These are phyloP conservation scores for Hemiscyllium ocellatum DNA, from an alignment of 2,113 vertebrate genomes.

Conservation along the genomic window DNA sequence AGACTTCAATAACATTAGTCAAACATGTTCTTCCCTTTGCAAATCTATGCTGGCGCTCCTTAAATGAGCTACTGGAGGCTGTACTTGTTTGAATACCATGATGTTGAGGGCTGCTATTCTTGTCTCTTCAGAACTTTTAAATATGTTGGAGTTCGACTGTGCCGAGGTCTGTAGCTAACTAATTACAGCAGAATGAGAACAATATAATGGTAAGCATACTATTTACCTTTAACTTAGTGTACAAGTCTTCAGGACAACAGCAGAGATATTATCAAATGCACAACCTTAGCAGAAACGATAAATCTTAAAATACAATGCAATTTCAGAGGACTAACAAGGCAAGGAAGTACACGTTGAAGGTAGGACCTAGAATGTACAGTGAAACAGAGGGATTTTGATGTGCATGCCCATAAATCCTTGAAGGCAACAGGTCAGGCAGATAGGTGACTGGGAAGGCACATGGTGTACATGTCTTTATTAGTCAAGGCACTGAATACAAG, in stretches of 20 bases:
- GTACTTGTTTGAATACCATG: neutral
- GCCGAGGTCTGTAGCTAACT: neutral
- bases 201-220: neutral
- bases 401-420: no score
- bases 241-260: neutral
- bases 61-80: neutral
- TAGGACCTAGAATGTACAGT: no score
- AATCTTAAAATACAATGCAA: neutral
- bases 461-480: no score
- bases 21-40: no score
- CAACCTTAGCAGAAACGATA: neutral
- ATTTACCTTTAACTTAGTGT: neutral
- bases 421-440: no score
- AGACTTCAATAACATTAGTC: no score
- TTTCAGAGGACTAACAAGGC: no score
- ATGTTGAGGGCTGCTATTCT: neutral
- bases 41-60: no score
- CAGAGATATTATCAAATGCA: neutral
- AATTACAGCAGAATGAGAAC: neutral
- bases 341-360: no score
- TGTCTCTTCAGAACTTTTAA: neutral
- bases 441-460: no score
- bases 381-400: no score
- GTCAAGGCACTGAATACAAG: no score
- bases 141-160: neutral